These are phyloP conservation scores for Stegodyphus mimosarum DNA, from an alignment of 1,140 invertebrate genomes.

Conservation along the genomic window DNA sequence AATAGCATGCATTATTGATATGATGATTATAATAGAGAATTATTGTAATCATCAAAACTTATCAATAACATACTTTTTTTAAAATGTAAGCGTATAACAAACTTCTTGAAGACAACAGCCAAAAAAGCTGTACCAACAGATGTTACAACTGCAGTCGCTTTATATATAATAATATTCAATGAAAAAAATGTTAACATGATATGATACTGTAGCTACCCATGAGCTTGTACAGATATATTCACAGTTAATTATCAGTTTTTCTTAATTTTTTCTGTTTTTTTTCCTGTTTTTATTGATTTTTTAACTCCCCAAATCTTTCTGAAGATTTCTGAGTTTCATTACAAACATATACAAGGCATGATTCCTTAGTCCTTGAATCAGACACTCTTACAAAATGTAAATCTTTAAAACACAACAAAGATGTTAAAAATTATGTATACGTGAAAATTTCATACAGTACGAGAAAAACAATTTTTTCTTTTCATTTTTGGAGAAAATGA, in stretches of 20 bases:
- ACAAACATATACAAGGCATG: slow-evolving; percentile 52
- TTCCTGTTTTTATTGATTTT: not conserved
- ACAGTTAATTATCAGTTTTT: slow-evolving; percentile 11
- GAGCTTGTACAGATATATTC: slow-evolving; percentile 42
- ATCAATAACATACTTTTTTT: slow-evolving; percentile 59
- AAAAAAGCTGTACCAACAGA: slow-evolving; percentile 56
- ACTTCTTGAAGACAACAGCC: slow-evolving; percentile 59
- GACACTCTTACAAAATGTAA: slow-evolving; percentile 59
- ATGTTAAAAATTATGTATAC: slow-evolving; percentile 59
- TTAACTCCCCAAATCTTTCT: slow-evolving; percentile 40
- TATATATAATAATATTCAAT: slow-evolving; percentile 54
- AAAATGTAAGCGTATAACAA: slow-evolving; percentile 60
- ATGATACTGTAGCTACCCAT: slow-evolving; percentile 56
- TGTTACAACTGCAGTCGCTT: slow-evolving; percentile 36
- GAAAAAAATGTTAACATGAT: slow-evolving; percentile 59
- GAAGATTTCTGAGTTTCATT: slow-evolving; percentile 24
- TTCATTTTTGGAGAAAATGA: slow-evolving; percentile 38
- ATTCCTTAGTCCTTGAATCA: slow-evolving; percentile 53
- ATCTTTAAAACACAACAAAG: slow-evolving; percentile 60
- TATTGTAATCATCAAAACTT: slow-evolving; percentile 54
- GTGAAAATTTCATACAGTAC: slow-evolving; percentile 46
- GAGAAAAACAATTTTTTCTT: slow-evolving; percentile 42
- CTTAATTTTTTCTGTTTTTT: not conserved
- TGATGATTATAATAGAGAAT: slow-evolving; percentile 50
- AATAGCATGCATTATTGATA: slow-evolving; percentile 60